These are phyloP conservation scores for Crotalus tigris DNA, from an alignment of 2,113 vertebrate species.

Conservation along the genomic window DNA sequence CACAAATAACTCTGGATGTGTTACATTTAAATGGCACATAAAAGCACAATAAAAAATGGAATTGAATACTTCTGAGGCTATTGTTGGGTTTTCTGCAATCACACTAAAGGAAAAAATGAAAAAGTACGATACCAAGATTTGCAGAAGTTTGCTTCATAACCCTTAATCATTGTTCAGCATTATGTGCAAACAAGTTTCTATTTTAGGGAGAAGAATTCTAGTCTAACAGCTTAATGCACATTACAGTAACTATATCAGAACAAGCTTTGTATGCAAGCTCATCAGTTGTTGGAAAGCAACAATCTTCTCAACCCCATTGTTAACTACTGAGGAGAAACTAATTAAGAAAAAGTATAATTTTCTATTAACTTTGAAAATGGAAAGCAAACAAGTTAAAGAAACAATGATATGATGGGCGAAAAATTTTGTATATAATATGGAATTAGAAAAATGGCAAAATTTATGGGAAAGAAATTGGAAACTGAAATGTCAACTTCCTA, in stretches of 20 bases:
- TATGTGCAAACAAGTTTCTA: neutral
- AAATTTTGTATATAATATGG: too few species aligned
- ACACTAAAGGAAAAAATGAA: neutral
- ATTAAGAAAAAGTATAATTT: too few species aligned
- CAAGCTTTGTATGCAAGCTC: neutral
- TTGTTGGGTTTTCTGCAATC: neutral
- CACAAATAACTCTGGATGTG: neutral
- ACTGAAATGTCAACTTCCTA: too few species aligned
- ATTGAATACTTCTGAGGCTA: neutral
- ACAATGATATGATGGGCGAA: too few species aligned
- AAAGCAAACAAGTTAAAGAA: too few species aligned
- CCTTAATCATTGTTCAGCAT: neutral
- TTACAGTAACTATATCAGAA: neutral
- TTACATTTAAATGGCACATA: neutral
- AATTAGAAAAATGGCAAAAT: too few species aligned
- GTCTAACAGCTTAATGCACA: neutral
- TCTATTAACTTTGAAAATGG: too few species aligned
- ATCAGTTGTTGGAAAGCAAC: neutral
- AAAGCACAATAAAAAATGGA: neutral
- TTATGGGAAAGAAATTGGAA: too few species aligned
- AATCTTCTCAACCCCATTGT: neutral
- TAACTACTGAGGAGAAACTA: too few species aligned
- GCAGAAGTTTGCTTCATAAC: neutral
- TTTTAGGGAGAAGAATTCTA: neutral
- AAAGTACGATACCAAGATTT: neutral